These are phyloP conservation scores for Drosophila macrospina DNA, from an alignment of 2,888 invertebrate species.

Conservation along the genomic window DNA sequence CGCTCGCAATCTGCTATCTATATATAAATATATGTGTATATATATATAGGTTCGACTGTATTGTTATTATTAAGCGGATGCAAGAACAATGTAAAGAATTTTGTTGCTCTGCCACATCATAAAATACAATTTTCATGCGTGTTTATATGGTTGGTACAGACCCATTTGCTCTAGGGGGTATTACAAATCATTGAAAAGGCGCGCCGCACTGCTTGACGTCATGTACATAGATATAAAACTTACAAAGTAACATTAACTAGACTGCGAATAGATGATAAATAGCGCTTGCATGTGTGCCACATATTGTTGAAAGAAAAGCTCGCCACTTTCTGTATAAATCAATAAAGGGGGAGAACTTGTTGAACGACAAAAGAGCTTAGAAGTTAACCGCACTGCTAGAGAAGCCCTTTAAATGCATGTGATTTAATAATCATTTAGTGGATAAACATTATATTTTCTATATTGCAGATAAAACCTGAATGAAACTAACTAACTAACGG, in stretches of 20 bases:
- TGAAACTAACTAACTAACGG: constrained; percentile 49
- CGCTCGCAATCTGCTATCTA: constrained; percentile 29
- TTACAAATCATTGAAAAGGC: constrained; percentile 39
- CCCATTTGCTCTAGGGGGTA: constrained; percentile 20
- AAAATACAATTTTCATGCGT: constrained; percentile 69
- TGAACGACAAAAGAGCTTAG: constrained; percentile 49
- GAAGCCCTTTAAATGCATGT: constrained; percentile 43
- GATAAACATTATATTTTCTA: not conserved
- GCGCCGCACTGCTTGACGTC: constrained; percentile 69
- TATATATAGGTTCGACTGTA: constrained; percentile 22
- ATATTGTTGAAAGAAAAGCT: constrained; percentile 53
- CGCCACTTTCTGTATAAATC: constrained; percentile 56
- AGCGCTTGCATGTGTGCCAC: constrained; percentile 51
- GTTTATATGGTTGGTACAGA: constrained; percentile 37
- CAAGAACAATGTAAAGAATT: constrained; percentile 67
- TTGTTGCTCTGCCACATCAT: constrained; percentile 38
- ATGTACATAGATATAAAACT: constrained; percentile 35
- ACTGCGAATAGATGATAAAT: constrained; percentile 39
- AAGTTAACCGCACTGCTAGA: constrained; percentile 23
- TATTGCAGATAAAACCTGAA: constrained; percentile 56
- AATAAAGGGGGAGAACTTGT: constrained; percentile 67
- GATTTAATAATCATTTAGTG: not conserved
- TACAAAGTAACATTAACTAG: constrained; percentile 52
- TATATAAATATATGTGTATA: constrained; percentile 20
- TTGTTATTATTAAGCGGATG: constrained; percentile 65